Evolutionary conservation across 2,113 vertebrate genomes (phyloP).

Genomic region (Phrynosoma blainvillii): DNA sequence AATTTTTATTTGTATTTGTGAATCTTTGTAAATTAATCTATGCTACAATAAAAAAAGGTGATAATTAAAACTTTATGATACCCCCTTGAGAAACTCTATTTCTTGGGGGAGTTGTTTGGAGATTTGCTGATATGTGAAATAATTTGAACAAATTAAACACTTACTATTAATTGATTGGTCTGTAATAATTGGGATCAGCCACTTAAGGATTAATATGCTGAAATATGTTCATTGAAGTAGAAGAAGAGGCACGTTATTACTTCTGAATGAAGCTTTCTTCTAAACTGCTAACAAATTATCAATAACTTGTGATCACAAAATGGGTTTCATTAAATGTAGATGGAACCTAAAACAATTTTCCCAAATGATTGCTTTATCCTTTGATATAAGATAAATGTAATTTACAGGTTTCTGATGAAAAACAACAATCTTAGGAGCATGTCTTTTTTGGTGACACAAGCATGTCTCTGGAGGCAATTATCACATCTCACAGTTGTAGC

Average conservation of each 20-base stretch:
- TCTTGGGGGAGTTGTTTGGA: conserved; percentile 10
- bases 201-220: conserved; percentile 34
- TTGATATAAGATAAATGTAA: not conserved
- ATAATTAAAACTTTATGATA: no score
- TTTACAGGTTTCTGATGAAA: not conserved
- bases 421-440: not conserved
- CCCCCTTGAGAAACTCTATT: conserved; percentile 24
- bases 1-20: no score
- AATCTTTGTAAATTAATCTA: no score
- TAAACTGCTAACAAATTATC: conserved; percentile 53
- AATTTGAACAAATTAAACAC: conserved; percentile 49
- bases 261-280: conserved; percentile 39
- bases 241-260: conserved; percentile 42
- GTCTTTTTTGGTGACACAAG: conserved; percentile 28
- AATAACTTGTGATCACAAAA: conserved; percentile 36
- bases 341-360: conserved; percentile 24
- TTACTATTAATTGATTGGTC: conserved; percentile 51
- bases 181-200: conserved; percentile 27
- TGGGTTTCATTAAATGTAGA: conserved; percentile 27
- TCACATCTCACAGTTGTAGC: conserved; percentile 51
- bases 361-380: conserved; percentile 17
- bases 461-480: conserved; percentile 61
- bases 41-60: no score
- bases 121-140: conserved; percentile 22
- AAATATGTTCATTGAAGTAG: conserved; percentile 33